Conservation (phyloP, 2,888 invertebrate species). For the Tholera decimalis region DNA sequence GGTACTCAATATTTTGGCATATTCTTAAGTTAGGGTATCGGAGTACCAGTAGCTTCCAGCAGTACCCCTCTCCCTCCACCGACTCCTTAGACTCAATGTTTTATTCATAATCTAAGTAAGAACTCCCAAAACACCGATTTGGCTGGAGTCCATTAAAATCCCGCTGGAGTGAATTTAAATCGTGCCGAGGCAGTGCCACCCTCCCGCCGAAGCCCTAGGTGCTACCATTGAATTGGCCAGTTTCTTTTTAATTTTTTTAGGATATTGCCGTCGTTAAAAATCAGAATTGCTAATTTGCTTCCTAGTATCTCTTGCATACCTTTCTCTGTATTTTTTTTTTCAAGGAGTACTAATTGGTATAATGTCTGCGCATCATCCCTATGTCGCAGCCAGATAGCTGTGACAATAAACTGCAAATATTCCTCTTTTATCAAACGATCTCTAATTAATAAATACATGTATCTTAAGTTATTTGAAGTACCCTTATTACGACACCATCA, state of each 20-base stretch:
- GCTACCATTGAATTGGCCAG: conserved; percentile 42
- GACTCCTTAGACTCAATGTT: conserved; percentile 75
- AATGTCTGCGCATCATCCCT: conserved; percentile 12
- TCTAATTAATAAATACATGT: conserved; percentile 4
- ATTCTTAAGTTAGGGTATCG: conserved; percentile 65
- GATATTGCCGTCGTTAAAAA: conserved; percentile 50
- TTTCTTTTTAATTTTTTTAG: conserved; percentile 30
- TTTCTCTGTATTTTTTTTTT: conserved; percentile 18
- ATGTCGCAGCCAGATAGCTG: not conserved
- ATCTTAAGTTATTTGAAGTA: conserved; percentile 4
- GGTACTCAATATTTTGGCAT: conserved; percentile 68
- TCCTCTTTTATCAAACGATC: not conserved
- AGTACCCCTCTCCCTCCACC: conserved; percentile 40
- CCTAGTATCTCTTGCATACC: conserved; percentile 27
- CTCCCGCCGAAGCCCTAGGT: conserved; percentile 45
- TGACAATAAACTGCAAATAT: conserved; percentile 13
- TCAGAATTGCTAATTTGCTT: conserved; percentile 63
- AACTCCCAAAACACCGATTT: conserved; percentile 85
- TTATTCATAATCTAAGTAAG: conserved; percentile 84
- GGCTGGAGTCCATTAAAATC: conserved; percentile 81
- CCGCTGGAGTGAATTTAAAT: conserved; percentile 80
- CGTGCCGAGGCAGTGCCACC: conserved; percentile 65
- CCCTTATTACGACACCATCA: conserved; percentile 17
- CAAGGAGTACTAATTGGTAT: conserved; percentile 19
- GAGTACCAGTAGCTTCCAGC: conserved; percentile 48